These are phyloP conservation scores for Porites lobata DNA, from an alignment of 92 coral and sea anemone species.

Conservation along the genomic window DNA sequence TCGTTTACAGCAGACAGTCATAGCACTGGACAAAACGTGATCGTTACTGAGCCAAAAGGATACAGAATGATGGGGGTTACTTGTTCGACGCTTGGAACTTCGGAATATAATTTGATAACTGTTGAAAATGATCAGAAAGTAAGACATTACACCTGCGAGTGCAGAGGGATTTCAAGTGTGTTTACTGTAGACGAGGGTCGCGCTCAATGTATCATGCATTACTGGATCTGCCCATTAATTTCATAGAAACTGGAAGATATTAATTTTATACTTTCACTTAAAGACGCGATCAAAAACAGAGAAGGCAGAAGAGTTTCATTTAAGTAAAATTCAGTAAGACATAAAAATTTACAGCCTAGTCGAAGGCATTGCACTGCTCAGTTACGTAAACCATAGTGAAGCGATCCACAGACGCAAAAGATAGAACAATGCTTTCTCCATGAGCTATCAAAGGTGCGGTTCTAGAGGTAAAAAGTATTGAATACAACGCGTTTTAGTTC, in stretches of 20 bases:
- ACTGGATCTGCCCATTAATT: conserved; percentile 80
- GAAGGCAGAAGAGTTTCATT: neutral
- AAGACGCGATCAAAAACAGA: neutral
- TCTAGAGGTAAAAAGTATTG: neutral
- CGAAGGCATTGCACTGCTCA: no score
- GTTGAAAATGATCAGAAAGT: neutral
- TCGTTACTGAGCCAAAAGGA: conserved; percentile 42
- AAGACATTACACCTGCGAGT: conserved; percentile 65
- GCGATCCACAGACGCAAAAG: neutral
- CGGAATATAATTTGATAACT: conserved; percentile 73
- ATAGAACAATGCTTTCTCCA: neutral
- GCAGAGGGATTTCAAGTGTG: conserved; percentile 66
- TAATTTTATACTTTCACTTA: neutral
- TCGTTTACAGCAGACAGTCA: conserved; percentile 32
- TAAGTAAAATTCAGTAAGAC: neutral
- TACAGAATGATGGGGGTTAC: conserved; percentile 54
- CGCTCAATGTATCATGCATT: conserved; percentile 70
- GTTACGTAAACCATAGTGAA: neutral
- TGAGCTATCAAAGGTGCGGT: neutral
- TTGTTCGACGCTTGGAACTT: conserved; percentile 76
- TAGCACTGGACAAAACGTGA: conserved; percentile 40
- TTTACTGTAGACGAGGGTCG: conserved; percentile 2
- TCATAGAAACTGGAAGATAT: conserved; percentile 24
- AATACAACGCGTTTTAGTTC: neutral
- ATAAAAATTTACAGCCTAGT: no score